phyloP scores from a whole-genome alignment of 2,113 vertebrate genomes.

The Dasyurus viverrinus region DNA sequence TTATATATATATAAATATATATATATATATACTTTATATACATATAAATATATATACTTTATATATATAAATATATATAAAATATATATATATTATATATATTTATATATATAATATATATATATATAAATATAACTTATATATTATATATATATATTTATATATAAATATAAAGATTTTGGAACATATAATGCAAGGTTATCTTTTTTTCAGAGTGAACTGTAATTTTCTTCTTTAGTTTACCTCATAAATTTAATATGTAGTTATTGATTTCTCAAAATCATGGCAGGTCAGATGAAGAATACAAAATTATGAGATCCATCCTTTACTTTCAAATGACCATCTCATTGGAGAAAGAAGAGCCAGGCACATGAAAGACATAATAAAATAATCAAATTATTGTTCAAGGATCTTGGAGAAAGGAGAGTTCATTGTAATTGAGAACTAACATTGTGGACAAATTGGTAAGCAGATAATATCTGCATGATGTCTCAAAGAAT shows the following conservation, averaged over 20 bases:
- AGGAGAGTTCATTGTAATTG: neutral
- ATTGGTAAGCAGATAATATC: too few relatives aligned
- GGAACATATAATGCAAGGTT: neutral
- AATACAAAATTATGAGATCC: neutral
- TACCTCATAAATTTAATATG: neutral
- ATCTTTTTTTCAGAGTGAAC: neutral
- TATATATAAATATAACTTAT: too few relatives aligned
- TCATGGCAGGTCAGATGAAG: neutral
- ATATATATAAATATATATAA: too few relatives aligned
- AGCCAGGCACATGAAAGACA: neutral
- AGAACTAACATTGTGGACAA: neutral
- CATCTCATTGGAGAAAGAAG: neutral
- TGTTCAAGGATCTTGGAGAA: neutral
- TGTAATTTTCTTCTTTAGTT: neutral
- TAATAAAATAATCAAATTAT: neutral
- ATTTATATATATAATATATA: too few relatives aligned
- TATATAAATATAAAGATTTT: too few relatives aligned
- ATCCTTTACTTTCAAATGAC: neutral
- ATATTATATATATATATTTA: too few relatives aligned
- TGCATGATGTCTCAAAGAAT: neutral
- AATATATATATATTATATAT: too few relatives aligned
- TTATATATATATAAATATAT: too few relatives aligned
- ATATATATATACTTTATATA: too few relatives aligned
- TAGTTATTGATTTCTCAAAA: neutral
- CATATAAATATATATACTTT: too few relatives aligned